phyloP scores from a whole-genome alignment of 2,888 invertebrate genomes.

The Callosobruchus maculatus region DNA sequence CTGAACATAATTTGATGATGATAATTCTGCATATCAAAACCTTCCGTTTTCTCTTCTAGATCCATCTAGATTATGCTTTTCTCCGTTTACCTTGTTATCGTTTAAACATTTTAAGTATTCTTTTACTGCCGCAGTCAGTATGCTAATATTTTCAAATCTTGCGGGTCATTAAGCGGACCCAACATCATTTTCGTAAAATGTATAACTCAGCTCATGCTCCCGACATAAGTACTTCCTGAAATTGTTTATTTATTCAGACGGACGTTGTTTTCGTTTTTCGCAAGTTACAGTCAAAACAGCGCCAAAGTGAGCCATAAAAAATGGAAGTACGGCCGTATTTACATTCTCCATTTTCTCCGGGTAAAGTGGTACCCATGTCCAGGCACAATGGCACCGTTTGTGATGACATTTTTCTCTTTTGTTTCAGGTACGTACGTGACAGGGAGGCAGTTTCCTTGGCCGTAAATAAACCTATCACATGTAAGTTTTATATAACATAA shows the following conservation, averaged over 20 bases:
- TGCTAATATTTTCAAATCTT: too few species aligned
- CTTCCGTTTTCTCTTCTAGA: too few species aligned
- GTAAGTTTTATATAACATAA: neutral
- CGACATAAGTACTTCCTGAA: too few species aligned
- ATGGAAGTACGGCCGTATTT: neutral
- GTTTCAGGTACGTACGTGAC: neutral
- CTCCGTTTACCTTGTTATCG: too few species aligned
- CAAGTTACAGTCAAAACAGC: neutral
- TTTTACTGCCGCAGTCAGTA: too few species aligned
- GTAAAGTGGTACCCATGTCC: neutral
- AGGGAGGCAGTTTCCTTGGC: neutral
- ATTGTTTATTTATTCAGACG: neutral
- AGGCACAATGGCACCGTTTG: neutral
- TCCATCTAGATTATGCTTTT: too few species aligned
- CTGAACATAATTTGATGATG: too few species aligned
- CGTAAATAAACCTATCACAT: neutral
- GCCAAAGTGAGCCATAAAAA: neutral
- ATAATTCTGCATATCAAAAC: too few species aligned
- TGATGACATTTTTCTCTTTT: neutral
- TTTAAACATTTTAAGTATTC: too few species aligned
- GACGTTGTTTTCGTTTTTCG: neutral
- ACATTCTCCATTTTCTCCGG: neutral
- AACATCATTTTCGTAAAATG: too few species aligned
- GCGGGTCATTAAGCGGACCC: too few species aligned
- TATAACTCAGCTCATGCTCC: too few species aligned